phyloP scores from a whole-genome alignment of 2,113 vertebrate species.

The Montifringilla adamsi region DNA sequence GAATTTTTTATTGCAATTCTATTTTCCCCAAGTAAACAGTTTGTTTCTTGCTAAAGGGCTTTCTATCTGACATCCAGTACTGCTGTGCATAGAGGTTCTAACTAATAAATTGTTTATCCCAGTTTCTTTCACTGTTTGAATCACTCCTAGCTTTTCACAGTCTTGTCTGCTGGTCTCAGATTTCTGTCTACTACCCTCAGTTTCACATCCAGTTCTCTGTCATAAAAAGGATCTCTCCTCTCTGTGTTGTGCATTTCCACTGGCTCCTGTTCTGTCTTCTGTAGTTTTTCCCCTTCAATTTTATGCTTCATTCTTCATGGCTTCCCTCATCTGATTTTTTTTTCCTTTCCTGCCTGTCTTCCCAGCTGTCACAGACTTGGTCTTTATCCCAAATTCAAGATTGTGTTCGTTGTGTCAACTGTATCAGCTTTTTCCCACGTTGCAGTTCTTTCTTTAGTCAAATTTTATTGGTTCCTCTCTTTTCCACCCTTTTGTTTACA shows the following conservation, averaged over 20 bases:
- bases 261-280: not conserved
- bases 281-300: not conserved
- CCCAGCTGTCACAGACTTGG: not conserved
- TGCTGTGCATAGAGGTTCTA: not conserved
- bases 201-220: not conserved
- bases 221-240: not conserved
- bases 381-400: not conserved
- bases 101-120: not conserved
- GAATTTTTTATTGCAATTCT: not conserved
- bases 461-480: not conserved
- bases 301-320: not conserved
- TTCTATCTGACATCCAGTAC: not conserved
- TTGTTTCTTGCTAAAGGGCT: not conserved
- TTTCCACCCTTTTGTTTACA: fast-evolving
- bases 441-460: not conserved
- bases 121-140: not conserved
- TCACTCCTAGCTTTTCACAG: not conserved
- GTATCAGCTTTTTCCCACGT: not conserved
- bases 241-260: not conserved
- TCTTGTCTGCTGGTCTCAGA: not conserved
- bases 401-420: not conserved
- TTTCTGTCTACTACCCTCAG: not conserved
- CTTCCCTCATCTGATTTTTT: not conserved
- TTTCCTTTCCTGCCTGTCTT: not conserved
- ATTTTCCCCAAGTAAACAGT: not conserved